phyloP scores from a whole-genome alignment of 2,113 vertebrate genomes.

The Phycodurus eques region DNA sequence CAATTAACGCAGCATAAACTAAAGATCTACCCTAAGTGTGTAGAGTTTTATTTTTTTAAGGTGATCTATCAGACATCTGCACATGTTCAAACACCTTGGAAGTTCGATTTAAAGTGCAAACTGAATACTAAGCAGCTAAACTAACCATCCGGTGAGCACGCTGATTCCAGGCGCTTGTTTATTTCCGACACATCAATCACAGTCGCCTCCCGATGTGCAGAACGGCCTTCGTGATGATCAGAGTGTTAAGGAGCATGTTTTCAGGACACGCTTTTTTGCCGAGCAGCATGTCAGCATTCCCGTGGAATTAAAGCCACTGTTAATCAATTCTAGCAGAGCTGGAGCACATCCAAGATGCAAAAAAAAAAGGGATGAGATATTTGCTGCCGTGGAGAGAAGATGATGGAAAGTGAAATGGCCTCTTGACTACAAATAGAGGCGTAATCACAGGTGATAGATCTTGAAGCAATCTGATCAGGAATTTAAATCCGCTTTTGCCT shows the following conservation, averaged over 20 bases:
- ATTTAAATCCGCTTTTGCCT: constrained; percentile 10
- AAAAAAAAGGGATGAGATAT: constrained; percentile 38
- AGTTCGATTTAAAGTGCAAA: constrained; percentile 24
- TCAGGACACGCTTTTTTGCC: constrained; percentile 50
- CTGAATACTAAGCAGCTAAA: constrained; percentile 14
- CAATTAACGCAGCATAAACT: too few species aligned
- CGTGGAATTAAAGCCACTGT: constrained; percentile 67
- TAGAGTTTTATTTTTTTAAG: not conserved
- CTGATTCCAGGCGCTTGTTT: constrained; percentile 50
- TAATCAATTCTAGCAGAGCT: constrained; percentile 71
- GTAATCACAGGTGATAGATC: constrained; percentile 26
- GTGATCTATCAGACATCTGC: not conserved
- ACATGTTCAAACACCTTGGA: not conserved
- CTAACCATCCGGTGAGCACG: constrained; percentile 16
- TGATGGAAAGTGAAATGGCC: constrained; percentile 31
- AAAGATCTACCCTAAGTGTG: not conserved
- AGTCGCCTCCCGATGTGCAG: constrained; percentile 69
- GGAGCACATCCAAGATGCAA: constrained; percentile 62
- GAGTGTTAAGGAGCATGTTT: constrained; percentile 58
- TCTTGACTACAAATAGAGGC: constrained; percentile 23
- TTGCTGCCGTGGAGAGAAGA: constrained; percentile 7
- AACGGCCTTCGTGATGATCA: constrained; percentile 70
- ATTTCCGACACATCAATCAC: constrained; percentile 70
- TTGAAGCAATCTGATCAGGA: constrained; percentile 12
- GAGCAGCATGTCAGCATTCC: constrained; percentile 69